phyloP scores from a whole-genome alignment of 2,113 vertebrate species.

The Chionodraco myersi region DNA sequence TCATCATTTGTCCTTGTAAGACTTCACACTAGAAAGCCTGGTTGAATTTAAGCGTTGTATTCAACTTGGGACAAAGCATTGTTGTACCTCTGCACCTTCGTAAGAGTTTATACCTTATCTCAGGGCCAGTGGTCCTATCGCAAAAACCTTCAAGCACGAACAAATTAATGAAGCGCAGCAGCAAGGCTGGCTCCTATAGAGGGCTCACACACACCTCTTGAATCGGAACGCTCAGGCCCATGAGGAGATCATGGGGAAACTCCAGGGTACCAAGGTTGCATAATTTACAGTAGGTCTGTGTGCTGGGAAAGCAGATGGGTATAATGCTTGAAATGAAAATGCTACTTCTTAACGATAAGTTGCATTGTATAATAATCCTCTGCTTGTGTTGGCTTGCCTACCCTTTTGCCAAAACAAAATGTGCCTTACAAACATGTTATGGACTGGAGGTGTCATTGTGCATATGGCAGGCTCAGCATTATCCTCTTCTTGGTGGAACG shows the following conservation, averaged over 20 bases:
- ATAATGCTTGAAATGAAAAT: not conserved
- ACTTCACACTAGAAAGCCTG: not conserved
- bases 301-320: not conserved
- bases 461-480: slow-evolving; percentile 24
- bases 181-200: not conserved
- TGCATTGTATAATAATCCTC: not conserved
- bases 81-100: not conserved
- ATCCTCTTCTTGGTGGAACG: slow-evolving; percentile 37
- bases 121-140: not conserved
- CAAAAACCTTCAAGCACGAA: slow-evolving; percentile 7
- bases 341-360: not conserved
- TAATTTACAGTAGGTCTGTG: not conserved
- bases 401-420: too few species aligned
- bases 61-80: not conserved
- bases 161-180: slow-evolving; percentile 4
- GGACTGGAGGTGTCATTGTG: slow-evolving; percentile 22
- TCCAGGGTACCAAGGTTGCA: not conserved
- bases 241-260: slow-evolving; percentile 10
- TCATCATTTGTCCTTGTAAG: not conserved
- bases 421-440: not conserved
- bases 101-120: not conserved
- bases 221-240: slow-evolving; percentile 27
- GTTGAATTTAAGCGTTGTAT: not conserved
- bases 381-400: too few species aligned
- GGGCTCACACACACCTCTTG: not conserved